These are phyloP conservation scores for Rhinatrema bivittatum DNA, from an alignment of 2,797 vertebrate genomes.

Conservation along the genomic window DNA sequence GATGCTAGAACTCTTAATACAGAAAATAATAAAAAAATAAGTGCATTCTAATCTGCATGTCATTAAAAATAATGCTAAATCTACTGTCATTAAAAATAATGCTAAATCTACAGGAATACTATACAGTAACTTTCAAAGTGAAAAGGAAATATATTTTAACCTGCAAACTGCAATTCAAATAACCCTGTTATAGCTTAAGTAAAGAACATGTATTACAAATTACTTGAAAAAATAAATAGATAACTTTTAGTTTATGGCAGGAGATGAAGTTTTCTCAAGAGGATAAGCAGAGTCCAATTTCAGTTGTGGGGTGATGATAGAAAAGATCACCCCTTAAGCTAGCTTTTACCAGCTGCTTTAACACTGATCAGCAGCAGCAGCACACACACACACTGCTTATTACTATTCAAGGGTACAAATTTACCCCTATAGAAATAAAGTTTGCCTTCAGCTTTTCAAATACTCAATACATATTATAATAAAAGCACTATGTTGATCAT, in stretches of 20 bases:
- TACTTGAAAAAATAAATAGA: constrained; percentile 3
- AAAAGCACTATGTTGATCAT: neutral
- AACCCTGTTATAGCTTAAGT: neutral
- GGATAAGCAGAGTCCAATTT: constrained; percentile 6
- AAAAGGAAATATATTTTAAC: neutral
- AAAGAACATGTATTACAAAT: neutral
- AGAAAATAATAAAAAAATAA: too few relatives aligned
- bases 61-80: too few relatives aligned
- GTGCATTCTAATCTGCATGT: too few relatives aligned
- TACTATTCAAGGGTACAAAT: constrained; percentile 2
- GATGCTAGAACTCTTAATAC: too few relatives aligned
- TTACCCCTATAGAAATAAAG: neutral
- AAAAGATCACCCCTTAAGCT: constrained; percentile 1
- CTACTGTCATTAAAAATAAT: too few relatives aligned
- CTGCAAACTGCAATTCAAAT: neutral
- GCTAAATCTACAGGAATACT: too few relatives aligned
- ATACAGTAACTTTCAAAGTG: too few relatives aligned
- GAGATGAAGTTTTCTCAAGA: constrained; percentile 11
- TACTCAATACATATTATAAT: too few relatives aligned
- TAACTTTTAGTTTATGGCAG: neutral
- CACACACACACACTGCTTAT: neutral
- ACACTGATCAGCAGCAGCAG: neutral
- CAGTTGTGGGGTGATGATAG: neutral
- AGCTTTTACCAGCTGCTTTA: neutral
- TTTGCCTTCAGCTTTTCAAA: too few relatives aligned